Evolutionary conservation across 64 coral and sea anemone genomes (phyloP).

Genomic region (Dendrophyllia cribrosa): DNA sequence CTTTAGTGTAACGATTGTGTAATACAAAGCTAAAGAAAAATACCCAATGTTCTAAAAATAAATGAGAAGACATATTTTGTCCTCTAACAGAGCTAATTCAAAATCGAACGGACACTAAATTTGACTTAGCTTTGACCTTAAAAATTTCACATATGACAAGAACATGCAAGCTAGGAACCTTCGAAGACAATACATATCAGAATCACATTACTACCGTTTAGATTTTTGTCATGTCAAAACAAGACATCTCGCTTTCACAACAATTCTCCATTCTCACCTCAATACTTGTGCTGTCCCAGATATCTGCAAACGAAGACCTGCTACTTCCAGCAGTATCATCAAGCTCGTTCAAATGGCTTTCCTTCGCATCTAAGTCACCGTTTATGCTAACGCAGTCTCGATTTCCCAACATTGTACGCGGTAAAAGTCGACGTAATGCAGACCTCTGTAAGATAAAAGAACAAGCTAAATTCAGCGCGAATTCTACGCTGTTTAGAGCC

Average conservation of each 20-base stretch:
- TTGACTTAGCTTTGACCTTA: no score
- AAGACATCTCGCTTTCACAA: background rate
- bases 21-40: background rate
- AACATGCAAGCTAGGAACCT: no score
- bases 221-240: background rate
- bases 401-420: background rate
- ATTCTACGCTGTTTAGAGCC: background rate
- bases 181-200: background rate
- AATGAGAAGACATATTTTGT: background rate
- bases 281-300: constrained; percentile 59
- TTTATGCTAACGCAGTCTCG: background rate
- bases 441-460: background rate
- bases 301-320: constrained; percentile 64
- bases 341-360: constrained; percentile 46
- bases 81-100: no score
- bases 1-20: background rate
- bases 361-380: background rate
- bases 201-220: background rate
- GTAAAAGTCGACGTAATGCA: constrained; percentile 28
- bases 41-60: background rate
- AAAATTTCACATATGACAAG: no score
- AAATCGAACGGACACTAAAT: no score
- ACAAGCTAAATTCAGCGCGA: background rate
- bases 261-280: constrained; percentile 1
- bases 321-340: constrained; percentile 50